phyloP scores from a whole-genome alignment of 2,113 vertebrate species.

The Tetraodon nigroviridis region DNA sequence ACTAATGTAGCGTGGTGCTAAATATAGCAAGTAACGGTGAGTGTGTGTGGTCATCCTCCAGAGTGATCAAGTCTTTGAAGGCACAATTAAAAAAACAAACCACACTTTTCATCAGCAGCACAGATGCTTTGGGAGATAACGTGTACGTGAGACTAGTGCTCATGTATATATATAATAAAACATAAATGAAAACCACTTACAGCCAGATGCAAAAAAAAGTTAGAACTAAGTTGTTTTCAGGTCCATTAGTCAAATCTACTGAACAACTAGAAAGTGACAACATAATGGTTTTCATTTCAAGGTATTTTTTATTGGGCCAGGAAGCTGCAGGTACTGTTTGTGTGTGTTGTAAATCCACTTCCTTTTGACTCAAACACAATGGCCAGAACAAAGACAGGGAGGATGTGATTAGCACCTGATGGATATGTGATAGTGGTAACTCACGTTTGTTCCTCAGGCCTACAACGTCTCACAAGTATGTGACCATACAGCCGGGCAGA shows the following conservation, averaged over 20 bases:
- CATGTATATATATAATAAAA: background rate
- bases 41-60: conserved; percentile 28
- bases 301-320: no score
- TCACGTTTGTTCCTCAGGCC: conserved; percentile 9
- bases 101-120: conserved; percentile 38
- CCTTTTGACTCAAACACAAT: conserved; percentile 26
- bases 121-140: conserved; percentile 18
- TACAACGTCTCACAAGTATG: conserved; percentile 16
- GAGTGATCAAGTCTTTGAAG: background rate
- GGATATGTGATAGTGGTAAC: conserved; percentile 9
- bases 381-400: conserved; percentile 38
- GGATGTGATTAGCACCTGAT: conserved; percentile 30
- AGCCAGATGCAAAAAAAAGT: no score
- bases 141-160: background rate
- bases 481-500: conserved; percentile 12
- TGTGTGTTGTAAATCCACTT: conserved; percentile 19
- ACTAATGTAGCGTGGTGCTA: conserved; percentile 67
- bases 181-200: background rate
- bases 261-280: conserved; percentile 15
- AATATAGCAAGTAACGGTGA: conserved; percentile 45
- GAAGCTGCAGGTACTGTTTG: background rate
- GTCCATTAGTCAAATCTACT: background rate
- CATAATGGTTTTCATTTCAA: conserved; percentile 2
- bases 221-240: no score
- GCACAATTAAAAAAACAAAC: background rate